phyloP scores from a whole-genome alignment of 2,888 invertebrate genomes.

The Emmelina monodactyla region DNA sequence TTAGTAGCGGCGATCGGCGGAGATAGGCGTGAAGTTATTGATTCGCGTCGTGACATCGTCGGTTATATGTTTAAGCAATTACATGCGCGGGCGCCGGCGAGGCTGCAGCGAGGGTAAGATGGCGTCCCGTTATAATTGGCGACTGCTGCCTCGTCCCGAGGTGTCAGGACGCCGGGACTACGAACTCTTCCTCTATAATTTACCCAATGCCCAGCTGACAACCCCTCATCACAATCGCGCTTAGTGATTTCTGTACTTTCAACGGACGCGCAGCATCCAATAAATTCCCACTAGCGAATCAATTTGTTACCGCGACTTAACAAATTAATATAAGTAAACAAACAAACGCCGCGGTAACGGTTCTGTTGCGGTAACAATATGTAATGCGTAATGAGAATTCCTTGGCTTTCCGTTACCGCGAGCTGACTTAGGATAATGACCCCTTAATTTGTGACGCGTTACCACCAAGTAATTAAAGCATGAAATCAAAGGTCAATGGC shows the following conservation, averaged over 20 bases:
- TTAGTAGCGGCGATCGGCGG: conserved; percentile 19
- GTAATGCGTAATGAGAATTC: not conserved
- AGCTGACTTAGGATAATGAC: conserved; percentile 17
- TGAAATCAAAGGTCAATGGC: conserved; percentile 17
- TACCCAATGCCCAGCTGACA: conserved; percentile 28
- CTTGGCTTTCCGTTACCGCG: conserved; percentile 7
- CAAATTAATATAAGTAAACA: not conserved
- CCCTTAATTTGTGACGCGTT: conserved; percentile 17
- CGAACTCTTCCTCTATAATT: conserved; percentile 43
- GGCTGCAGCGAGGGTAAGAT: conserved; percentile 23
- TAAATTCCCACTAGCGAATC: not conserved
- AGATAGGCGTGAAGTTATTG: conserved; percentile 33
- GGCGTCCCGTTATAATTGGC: conserved; percentile 52
- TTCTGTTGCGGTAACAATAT: not conserved
- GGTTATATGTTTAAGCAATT: conserved; percentile 54
- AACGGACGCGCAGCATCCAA: conserved; percentile 9
- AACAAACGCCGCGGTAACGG: too few relatives aligned
- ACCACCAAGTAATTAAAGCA: conserved; percentile 19
- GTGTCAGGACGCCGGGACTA: conserved; percentile 36
- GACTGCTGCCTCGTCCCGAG: conserved; percentile 28
- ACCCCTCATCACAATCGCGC: conserved; percentile 32
- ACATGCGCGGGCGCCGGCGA: conserved; percentile 30
- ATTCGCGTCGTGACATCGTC: conserved; percentile 36
- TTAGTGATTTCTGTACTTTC: conserved; percentile 31
- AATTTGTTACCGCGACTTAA: not conserved